A percentile compares a stretch with the other conserved stretches of the same genome.
Evolutionary conservation across 2,888 invertebrate species (phyloP).

Genomic region (Melanostoma scalare): DNA sequence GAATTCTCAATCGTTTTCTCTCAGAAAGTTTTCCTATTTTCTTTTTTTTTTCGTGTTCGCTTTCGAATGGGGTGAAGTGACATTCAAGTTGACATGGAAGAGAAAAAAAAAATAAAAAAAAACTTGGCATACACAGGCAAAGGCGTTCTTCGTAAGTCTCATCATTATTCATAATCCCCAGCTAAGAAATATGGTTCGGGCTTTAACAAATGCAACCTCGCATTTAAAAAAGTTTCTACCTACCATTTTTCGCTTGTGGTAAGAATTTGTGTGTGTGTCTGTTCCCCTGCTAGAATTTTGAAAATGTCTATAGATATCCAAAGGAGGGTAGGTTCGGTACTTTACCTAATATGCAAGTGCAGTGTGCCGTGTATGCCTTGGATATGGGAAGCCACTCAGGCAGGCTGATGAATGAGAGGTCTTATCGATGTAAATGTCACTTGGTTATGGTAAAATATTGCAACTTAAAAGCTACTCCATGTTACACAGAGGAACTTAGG

Average conservation of each 20-base stretch:
- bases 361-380: constrained; percentile 2
- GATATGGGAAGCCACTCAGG: constrained; percentile 15
- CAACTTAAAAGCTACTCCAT: constrained; percentile 45
- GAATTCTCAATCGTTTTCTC: constrained; percentile 69
- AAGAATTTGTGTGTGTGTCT: constrained; percentile 9
- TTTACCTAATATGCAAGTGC: background rate
- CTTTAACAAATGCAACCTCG: constrained; percentile 63
- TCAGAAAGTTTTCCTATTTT: constrained; percentile 26
- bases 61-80: constrained; percentile 46
- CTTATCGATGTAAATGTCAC: constrained; percentile 62
- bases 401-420: constrained; percentile 52
- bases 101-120: background rate
- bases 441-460: constrained; percentile 60
- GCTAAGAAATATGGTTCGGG: constrained; percentile 45
- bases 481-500: constrained; percentile 28
- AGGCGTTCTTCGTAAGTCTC: constrained; percentile 41
- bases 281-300: constrained; percentile 8
- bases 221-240: constrained; percentile 49
- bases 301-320: constrained; percentile 18
- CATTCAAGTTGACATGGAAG: constrained; percentile 57
- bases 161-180: constrained; percentile 71
- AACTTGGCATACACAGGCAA: constrained; percentile 23
- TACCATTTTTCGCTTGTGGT: constrained; percentile 33
- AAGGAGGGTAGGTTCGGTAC: background rate
- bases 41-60: background rate